Base-by-base conservation (phyloP, 2,888 invertebrate genomes). In the Leptarthrus brevirostris region DNA sequence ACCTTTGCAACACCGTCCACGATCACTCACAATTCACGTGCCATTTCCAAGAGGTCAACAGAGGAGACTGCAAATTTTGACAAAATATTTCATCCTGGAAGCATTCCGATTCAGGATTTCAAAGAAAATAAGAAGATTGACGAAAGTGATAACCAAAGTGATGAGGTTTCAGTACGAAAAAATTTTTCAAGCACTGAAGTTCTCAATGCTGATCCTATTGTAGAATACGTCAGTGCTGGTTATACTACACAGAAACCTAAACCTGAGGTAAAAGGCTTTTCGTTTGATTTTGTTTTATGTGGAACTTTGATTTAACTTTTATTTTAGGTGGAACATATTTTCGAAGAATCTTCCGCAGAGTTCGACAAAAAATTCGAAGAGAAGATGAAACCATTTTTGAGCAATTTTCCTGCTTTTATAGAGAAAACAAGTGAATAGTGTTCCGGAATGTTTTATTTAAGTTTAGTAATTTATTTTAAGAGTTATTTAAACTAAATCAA, bases 341-440 rank as follows among this genome's bases (percentile, higher is more conserved):
- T 24, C 16, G 64, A 47, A 24, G 61, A 61, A 40, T 24, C 30
- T 6, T 66, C 64, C 10, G 14, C 44, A 14, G 64, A 66, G 10
- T 66, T 18, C 14, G 24, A 20, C 2, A 66, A 66, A 16, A 18
- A 44, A 24, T 66, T 16, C n/a, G 22, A 47, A 14, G 14, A 44
- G 6, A 66, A 47, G n/a, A 14, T 47, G 22, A 26, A n/a, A 47
- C 34, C 18, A 5, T 66, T 66, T 34, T 22, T 66, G 24, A 16
- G 22, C 2, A 24, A 47, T 24, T 34, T 20, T 6, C 64, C 64
- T 12, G 4, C 30, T 14, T 66, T 66, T 24, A 24, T 66, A 10
- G 26, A 22, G 40, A 14, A 16, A n/a, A 16, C n/a, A n/a, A n/a
- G n/a, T n/a, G n/a, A n/a, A n/a, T n/a, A n/a, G n/a, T n/a, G n/a